Evolutionary conservation across 2,113 vertebrate species (phyloP), one percentile per base, ranked within the genome.

Genomic region (Ciconia maguari): DNA sequence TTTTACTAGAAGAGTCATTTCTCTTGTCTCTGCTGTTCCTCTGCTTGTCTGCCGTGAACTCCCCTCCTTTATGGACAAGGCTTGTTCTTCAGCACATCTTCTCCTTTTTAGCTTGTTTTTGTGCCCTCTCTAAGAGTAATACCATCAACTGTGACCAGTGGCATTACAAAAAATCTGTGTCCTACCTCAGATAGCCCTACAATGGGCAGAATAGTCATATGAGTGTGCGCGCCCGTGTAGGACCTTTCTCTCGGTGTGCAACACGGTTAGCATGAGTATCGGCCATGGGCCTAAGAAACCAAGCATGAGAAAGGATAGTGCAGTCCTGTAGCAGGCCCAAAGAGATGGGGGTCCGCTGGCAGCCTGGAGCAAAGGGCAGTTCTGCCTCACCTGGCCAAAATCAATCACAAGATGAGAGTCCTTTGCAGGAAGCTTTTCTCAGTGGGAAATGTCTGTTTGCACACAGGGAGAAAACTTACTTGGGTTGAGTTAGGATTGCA

Each of bases 141-240:
- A 7, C 7, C 13, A 17, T 21, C 72, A 82, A 2, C 66, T 79
- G 57, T 57, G 54, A 60, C 60, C n/a, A 42, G 34, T 51, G 46
- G 46, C 38, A 8, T 65, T 36, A n/a, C 1, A 11, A 2, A 74
- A 69, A 48, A 22, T 8, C 60, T 27, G 3, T n/a, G 9, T 78
- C 75, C 20, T 61, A 24, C 22, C 13, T 30, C 24, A 34, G 8
- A 9, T 66, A 46, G 11, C 32, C 29, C 34, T 36, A 1, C 17
- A 36, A 11, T 9, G 16, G n/a, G 9, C 27, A 58, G 29, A 70
- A 9, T 0, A 55, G 6, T 11, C 20, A 3, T 3, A 6, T 1
- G 20, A 58, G 58, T 4, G 24, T 44, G 36, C 32, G 22, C 32
- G 22, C 30, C 17, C 1, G 1, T 12, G 17, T 20, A 30, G 61